Conservation (phyloP, 2,797 vertebrate species). For the Halcyon badia region DNA sequence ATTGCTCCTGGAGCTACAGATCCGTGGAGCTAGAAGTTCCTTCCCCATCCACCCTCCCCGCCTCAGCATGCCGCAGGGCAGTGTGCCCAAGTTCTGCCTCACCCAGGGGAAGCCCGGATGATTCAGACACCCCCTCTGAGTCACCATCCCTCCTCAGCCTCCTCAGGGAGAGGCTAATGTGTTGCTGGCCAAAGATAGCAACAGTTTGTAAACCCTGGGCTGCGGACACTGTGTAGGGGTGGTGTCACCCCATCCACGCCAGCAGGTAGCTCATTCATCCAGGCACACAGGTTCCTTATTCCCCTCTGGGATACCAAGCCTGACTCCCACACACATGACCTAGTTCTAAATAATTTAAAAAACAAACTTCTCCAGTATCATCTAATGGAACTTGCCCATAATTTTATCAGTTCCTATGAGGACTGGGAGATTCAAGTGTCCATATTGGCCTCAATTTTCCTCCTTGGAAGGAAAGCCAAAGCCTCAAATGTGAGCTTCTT, state of each 20-base stretch:
- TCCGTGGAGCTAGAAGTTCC: background rate
- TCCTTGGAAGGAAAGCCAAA: background rate
- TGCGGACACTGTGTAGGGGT: background rate
- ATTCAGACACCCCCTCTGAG: conserved; percentile 40
- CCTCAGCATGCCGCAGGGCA: background rate
- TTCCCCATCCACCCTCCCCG: background rate
- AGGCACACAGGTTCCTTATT: background rate
- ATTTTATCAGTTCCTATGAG: background rate
- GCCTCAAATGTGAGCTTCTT: background rate
- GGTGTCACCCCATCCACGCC: background rate
- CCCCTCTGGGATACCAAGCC: background rate
- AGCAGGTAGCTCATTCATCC: background rate
- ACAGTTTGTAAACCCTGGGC: background rate
- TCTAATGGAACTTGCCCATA: background rate
- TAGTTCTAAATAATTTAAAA: rapidly evolving
- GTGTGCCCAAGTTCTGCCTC: background rate
- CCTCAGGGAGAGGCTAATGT: background rate
- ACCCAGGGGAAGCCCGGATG: conserved; percentile 9
- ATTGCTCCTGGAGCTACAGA: background rate
- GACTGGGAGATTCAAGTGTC: background rate
- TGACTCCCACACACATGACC: rapidly evolving
- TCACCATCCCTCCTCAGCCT: background rate
- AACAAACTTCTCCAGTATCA: background rate
- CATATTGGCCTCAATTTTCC: rapidly evolving
- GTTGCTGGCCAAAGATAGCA: background rate